Evolutionary conservation across 2,888 invertebrate species (phyloP).

Genomic region (Eupithecia vulgata): DNA sequence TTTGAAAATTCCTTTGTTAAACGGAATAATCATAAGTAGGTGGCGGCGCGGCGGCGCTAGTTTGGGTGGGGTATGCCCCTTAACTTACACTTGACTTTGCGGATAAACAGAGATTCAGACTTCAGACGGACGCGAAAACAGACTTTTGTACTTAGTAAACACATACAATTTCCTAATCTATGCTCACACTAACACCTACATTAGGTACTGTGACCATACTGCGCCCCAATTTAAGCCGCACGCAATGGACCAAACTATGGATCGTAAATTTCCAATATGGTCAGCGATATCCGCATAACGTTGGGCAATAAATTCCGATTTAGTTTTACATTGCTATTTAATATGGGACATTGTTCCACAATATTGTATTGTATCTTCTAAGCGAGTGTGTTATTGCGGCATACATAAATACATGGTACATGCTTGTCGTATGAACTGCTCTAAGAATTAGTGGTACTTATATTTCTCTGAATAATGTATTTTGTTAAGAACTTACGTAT

Average conservation of each 20-base stretch:
- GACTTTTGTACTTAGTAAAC: not conserved
- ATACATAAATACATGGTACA: not conserved
- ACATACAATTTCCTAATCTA: not conserved
- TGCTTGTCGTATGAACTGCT: too few species aligned
- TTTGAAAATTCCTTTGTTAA: too few species aligned
- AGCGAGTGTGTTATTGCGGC: not conserved
- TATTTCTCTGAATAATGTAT: too few species aligned
- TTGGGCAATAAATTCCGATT: conserved; percentile 55
- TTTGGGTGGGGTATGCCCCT: too few species aligned
- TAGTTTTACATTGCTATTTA: conserved; percentile 62
- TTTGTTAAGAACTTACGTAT: too few species aligned
- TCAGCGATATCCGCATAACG: conserved; percentile 43
- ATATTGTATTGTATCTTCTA: not conserved
- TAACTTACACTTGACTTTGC: too few species aligned
- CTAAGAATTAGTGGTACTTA: too few species aligned
- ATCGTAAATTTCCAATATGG: conserved; percentile 48
- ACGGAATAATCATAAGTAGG: too few species aligned
- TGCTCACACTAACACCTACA: not conserved
- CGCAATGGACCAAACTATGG: conserved; percentile 30
- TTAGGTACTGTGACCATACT: not conserved
- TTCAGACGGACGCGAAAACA: not conserved
- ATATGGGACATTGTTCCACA: conserved; percentile 5
- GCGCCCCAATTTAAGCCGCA: conserved; percentile 30
- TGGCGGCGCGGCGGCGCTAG: too few species aligned
- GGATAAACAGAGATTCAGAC: not conserved